Evolutionary conservation across 2,797 vertebrate species (phyloP).

Genomic region (Staurois parvus): DNA sequence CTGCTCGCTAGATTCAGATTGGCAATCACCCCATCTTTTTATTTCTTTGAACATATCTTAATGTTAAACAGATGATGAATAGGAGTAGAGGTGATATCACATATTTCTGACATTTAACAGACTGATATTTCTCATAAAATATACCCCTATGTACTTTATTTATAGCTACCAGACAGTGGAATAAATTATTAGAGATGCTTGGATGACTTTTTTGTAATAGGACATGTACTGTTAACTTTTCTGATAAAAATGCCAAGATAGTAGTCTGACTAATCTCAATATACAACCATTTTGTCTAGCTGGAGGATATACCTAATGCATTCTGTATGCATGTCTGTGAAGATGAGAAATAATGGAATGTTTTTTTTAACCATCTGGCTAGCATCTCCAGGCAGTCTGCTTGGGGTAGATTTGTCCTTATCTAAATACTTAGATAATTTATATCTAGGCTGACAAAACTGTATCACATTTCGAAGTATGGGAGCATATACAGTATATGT

Average conservation of each 20-base stretch:
- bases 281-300: constrained; percentile 20
- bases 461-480: neutral
- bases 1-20: no score
- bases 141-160: constrained; percentile 24
- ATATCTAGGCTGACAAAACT: neutral
- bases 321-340: neutral
- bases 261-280: neutral
- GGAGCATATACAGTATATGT: neutral
- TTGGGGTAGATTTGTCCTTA: constrained; percentile 26
- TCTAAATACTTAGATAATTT: constrained; percentile 38
- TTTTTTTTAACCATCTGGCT: constrained; percentile 41
- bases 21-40: no score
- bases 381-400: neutral
- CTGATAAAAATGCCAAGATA: constrained; percentile 19
- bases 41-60: no score
- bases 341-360: constrained; percentile 25
- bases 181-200: constrained; percentile 10
- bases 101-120: constrained; percentile 15
- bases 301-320: constrained; percentile 12
- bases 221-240: neutral
- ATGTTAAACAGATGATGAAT: no score
- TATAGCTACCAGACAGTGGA: constrained; percentile 8
- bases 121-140: neutral
- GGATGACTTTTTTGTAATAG: constrained; percentile 17
- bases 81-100: neutral